Percentiles rank a stretch among this genome's conserved stretches.
These are phyloP conservation scores for Aspidoscelis tigris DNA, from an alignment of 2,113 vertebrate species.

Conservation along the genomic window DNA sequence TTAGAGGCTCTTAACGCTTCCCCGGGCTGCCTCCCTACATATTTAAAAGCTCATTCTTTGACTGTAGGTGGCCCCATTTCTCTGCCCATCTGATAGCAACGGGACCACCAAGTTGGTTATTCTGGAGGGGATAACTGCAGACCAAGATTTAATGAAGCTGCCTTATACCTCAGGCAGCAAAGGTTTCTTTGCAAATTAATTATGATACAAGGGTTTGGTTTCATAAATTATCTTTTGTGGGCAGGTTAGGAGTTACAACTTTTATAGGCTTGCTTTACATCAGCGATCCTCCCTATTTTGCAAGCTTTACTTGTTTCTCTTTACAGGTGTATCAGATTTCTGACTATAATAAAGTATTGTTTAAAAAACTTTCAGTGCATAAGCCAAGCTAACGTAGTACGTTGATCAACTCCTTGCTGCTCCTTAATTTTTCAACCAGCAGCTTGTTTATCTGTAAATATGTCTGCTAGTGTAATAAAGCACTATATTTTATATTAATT, in stretches of 20 bases:
- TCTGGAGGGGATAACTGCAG: background rate
- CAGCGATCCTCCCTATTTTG: too few relatives aligned
- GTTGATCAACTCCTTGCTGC: too few relatives aligned
- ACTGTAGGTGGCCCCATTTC: slow-evolving; percentile 17
- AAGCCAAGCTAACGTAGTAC: too few relatives aligned
- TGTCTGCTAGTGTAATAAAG: too few relatives aligned
- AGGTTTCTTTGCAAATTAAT: slow-evolving; percentile 12
- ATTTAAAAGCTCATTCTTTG: background rate
- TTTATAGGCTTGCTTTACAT: background rate
- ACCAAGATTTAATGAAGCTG: background rate
- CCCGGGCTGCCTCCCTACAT: background rate
- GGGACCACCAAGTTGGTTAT: background rate
- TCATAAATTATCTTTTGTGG: background rate
- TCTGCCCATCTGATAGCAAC: slow-evolving; percentile 15
- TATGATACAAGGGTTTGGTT: slow-evolving; percentile 7
- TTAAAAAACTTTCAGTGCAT: too few relatives aligned
- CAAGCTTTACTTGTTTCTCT: too few relatives aligned
- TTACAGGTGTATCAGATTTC: too few relatives aligned
- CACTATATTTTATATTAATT: too few relatives aligned
- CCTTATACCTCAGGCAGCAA: background rate
- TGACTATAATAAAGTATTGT: too few relatives aligned
- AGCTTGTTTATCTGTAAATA: too few relatives aligned
- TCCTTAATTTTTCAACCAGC: too few relatives aligned
- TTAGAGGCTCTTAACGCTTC: background rate
- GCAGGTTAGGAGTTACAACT: slow-evolving; percentile 12